phyloP scores from a whole-genome alignment of 2,113 vertebrate species.

The Neodontobutis hainanensis region DNA sequence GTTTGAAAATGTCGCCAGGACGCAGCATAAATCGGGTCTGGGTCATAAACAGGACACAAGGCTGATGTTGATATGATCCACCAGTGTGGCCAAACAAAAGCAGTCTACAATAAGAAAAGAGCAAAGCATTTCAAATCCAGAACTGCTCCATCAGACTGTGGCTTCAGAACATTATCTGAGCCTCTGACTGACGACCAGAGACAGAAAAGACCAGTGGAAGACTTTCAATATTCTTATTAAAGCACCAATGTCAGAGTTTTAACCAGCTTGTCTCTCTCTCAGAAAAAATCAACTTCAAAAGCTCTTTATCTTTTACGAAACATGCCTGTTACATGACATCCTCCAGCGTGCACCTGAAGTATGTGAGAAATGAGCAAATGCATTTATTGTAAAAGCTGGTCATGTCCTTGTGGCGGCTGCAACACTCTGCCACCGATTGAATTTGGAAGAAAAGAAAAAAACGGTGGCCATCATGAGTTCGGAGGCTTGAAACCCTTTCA shows the following conservation, averaged over 20 bases:
- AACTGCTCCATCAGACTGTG: too few species aligned
- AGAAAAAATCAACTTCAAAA: not conserved
- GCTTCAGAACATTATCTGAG: too few species aligned
- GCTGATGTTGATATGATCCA: too few species aligned
- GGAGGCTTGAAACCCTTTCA: conserved; percentile 17
- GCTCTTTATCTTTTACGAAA: not conserved
- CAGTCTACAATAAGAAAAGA: too few species aligned
- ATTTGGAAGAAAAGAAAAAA: conserved; percentile 4
- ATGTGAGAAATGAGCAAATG: not conserved
- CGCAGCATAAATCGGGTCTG: too few species aligned
- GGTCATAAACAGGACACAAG: too few species aligned
- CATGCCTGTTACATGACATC: not conserved
- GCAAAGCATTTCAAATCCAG: too few species aligned
- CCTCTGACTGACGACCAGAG: not conserved
- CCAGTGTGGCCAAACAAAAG: too few species aligned
- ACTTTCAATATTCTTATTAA: not conserved
- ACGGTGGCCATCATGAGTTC: not conserved
- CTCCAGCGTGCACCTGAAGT: not conserved
- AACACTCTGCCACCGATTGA: not conserved
- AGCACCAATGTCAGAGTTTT: not conserved
- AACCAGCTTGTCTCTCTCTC: not conserved
- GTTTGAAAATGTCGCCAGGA: too few species aligned
- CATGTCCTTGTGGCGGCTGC: not conserved
- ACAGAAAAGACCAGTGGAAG: not conserved
- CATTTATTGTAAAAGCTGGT: not conserved